Evolutionary conservation across 2,113 vertebrate species (phyloP).

Genomic region (Ivindomyrus marchei): DNA sequence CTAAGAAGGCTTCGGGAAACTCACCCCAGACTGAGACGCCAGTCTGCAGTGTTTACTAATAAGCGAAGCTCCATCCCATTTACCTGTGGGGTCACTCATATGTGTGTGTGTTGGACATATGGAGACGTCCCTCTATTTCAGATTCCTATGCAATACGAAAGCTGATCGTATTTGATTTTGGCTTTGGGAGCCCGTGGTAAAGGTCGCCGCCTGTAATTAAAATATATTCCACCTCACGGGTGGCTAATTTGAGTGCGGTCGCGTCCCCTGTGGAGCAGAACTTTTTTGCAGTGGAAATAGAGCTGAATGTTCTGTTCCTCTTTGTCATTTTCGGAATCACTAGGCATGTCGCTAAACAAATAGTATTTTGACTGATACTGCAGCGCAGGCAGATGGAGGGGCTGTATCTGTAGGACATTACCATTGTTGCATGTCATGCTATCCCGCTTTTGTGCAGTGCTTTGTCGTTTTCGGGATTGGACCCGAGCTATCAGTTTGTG

Average conservation of each 20-base stretch:
- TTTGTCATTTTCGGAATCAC: not conserved
- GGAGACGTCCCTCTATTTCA: not conserved
- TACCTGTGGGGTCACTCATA: not conserved
- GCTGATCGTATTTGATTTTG: not conserved
- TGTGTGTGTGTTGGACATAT: not conserved
- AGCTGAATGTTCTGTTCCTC: not conserved
- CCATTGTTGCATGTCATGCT: not conserved
- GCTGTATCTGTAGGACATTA: not conserved
- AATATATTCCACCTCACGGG: not conserved
- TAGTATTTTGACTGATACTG: not conserved
- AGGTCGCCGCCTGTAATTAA: not conserved
- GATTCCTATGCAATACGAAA: not conserved
- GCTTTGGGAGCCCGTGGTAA: not conserved
- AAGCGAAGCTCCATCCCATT: not conserved
- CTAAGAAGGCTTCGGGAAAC: no score
- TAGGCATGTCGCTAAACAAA: not conserved
- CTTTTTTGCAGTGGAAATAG: not conserved
- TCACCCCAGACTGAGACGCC: not conserved
- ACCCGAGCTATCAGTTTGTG: not conserved
- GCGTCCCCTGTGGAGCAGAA: not conserved
- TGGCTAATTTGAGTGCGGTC: not conserved
- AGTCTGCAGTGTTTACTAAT: not conserved
- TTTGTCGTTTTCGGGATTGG: not conserved
- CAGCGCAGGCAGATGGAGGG: not conserved
- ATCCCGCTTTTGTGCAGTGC: not conserved